Base-by-base conservation (phyloP, 1,140 invertebrate species). In the Euwallacea similis region DNA sequence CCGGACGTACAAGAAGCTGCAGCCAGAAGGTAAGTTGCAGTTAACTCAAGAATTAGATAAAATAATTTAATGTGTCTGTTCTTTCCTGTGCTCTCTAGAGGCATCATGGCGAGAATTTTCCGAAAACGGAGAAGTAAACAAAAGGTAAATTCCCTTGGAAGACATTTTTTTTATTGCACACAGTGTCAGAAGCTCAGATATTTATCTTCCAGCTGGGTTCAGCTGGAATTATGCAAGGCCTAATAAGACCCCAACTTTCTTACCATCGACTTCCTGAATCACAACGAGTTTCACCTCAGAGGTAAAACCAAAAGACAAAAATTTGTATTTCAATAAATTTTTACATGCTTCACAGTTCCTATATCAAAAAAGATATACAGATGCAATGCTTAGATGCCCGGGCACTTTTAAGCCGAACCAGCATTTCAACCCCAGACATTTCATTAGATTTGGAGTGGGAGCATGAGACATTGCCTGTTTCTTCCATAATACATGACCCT, bases 371-470 rank as follows among this genome's bases (percentile, higher is more conserved):
- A 66, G 83, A 85, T 73, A 81, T 82, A 54, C 80, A 83, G 42
- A 72, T 86, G 42, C 84, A 85, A 80, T 82, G 81, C 76, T 78
- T 86, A 44, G 84, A 86, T 79, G 83, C 82, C 42, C 76, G 83
- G 68, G 82, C 79, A 13, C 76, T 86, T 43, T 73, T 86, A 54
- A 80, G 80, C 71, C 79, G 82, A 42, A 80, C 80, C 7, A 74
- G 73, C 56, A 81, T 82, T 43, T 85, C 84, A 43, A 87, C 85
- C 70, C 84, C 86, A 62, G 82, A 83, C 33, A 87, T 84, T 64
- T 87, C 86, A 7, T 75, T 87, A 54, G 86, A 87, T 78, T 78
- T 87, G 71, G 86, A 88, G 76, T 88, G 86, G 86, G 86, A 87
- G 79, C 84, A 87, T 74, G 86, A 88, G 82, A 78, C 78, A n/a